Evolutionary conservation across 2,888 invertebrate genomes (phyloP).

Genomic region (Clitarchus hookeri): DNA sequence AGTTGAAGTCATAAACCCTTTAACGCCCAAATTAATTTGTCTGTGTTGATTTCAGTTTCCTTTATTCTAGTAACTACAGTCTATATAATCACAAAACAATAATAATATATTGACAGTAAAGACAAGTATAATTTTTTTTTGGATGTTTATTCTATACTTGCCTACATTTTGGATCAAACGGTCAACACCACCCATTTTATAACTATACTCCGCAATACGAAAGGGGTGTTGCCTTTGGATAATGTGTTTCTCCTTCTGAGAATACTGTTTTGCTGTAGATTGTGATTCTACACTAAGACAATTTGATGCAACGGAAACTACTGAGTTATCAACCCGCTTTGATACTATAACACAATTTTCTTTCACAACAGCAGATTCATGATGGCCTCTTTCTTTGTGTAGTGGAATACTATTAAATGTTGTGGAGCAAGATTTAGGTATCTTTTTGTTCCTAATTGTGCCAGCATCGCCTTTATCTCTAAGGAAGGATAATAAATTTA

Average conservation of each 20-base stretch:
- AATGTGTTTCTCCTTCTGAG: neutral
- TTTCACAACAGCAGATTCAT: conserved; percentile 23
- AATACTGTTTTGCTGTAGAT: neutral
- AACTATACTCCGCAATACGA: neutral
- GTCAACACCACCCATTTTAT: neutral
- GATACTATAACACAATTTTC: neutral
- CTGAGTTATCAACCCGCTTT: conserved; percentile 11
- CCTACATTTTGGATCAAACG: neutral
- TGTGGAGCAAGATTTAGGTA: conserved; percentile 39
- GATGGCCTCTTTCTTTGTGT: conserved; percentile 35
- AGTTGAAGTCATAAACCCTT: too few relatives aligned
- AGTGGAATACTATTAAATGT: conserved; percentile 32
- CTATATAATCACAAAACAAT: too few relatives aligned
- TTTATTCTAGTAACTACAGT: too few relatives aligned
- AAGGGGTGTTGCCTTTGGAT: neutral
- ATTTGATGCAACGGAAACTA: conserved; percentile 21
- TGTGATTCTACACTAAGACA: neutral
- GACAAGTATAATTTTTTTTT: neutral
- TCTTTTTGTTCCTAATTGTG: conserved; percentile 42
- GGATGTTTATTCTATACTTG: neutral
- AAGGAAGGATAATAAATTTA: conserved; percentile 43
- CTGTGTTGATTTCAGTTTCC: too few relatives aligned
- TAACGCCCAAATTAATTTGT: too few relatives aligned
- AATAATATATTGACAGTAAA: neutral
- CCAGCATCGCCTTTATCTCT: conserved; percentile 43